Conservation (phyloP, 2,797 vertebrate species). For the Lutjanus argentimaculatus region DNA sequence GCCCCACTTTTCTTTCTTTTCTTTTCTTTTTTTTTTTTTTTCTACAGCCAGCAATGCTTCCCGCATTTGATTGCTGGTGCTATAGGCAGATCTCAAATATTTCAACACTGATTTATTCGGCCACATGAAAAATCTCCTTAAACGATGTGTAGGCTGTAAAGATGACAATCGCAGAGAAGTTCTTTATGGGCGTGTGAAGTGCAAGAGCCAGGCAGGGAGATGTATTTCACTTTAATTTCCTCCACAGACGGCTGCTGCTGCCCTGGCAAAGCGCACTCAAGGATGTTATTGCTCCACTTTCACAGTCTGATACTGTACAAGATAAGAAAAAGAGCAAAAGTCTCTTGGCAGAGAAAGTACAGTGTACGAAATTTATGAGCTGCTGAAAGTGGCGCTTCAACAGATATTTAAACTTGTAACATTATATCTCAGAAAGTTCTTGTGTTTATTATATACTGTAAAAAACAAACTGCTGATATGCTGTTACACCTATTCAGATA, state of each 20-base stretch:
- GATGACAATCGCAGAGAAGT: slow-evolving; percentile 85
- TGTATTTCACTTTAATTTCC: slow-evolving; percentile 84
- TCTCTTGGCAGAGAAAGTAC: slow-evolving; percentile 54
- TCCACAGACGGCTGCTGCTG: slow-evolving; percentile 57
- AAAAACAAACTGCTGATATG: slow-evolving; percentile 13
- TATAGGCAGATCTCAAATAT: slow-evolving; percentile 58
- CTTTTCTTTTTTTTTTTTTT: too few species aligned
- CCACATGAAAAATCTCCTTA: slow-evolving; percentile 64
- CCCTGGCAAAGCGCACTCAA: slow-evolving; percentile 56
- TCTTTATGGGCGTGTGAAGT: slow-evolving; percentile 79
- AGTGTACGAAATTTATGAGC: slow-evolving; percentile 53
- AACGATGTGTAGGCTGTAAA: slow-evolving; percentile 82
- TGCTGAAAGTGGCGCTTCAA: slow-evolving; percentile 69
- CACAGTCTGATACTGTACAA: slow-evolving; percentile 66
- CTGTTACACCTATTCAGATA: background rate
- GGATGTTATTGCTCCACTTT: slow-evolving; percentile 78
- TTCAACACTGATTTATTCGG: slow-evolving; percentile 63
- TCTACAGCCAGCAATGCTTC: slow-evolving; percentile 16
- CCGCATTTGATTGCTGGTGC: slow-evolving; percentile 53
- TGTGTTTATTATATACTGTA: slow-evolving; percentile 39
- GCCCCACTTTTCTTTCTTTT: background rate
- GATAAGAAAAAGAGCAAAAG: slow-evolving; percentile 75
- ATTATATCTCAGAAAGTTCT: slow-evolving; percentile 45
- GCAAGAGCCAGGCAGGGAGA: slow-evolving; percentile 61
- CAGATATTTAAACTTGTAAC: slow-evolving; percentile 63